Evolutionary conservation across 2,797 vertebrate genomes (phyloP).

Genomic region (Lutjanus campechanus): DNA sequence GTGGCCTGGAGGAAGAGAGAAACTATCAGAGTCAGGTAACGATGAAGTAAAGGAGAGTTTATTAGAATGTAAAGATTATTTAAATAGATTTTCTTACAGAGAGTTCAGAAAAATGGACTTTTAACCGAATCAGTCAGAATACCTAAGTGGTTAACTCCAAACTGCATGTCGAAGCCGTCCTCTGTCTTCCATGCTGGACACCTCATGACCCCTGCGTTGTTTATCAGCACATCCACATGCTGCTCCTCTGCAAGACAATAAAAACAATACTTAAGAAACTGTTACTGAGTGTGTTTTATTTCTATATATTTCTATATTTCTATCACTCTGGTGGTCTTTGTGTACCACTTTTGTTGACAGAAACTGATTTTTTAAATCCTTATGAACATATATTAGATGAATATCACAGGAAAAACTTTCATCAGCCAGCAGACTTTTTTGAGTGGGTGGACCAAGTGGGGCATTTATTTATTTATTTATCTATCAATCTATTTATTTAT

Average conservation of each 20-base stretch:
- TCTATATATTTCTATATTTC: neutral
- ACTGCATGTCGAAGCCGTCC: conserved; percentile 92
- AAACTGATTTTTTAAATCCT: too few relatives aligned
- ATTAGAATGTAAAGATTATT: neutral
- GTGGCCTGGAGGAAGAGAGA: conserved; percentile 83
- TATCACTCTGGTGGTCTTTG: too few relatives aligned
- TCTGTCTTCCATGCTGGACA: conserved; percentile 90
- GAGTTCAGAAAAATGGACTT: neutral
- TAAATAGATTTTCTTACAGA: neutral
- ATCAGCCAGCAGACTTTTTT: too few relatives aligned
- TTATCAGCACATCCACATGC: conserved; percentile 88
- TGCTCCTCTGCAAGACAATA: conserved; percentile 82
- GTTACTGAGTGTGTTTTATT: neutral
- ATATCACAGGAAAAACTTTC: too few relatives aligned
- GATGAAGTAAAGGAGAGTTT: neutral
- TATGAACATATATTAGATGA: too few relatives aligned
- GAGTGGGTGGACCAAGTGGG: too few relatives aligned
- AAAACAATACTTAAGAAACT: neutral
- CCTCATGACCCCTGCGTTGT: conserved; percentile 92
- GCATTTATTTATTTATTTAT: too few relatives aligned
- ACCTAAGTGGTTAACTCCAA: conserved; percentile 92
- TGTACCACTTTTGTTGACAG: too few relatives aligned
- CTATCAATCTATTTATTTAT: too few relatives aligned
- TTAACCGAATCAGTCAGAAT: neutral
- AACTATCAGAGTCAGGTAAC: conserved; percentile 19